Percentiles rank a stretch among this genome's conserved stretches.
Evolutionary conservation across 1,140 invertebrate species (phyloP).

Genomic region (Drosophila nannoptera): DNA sequence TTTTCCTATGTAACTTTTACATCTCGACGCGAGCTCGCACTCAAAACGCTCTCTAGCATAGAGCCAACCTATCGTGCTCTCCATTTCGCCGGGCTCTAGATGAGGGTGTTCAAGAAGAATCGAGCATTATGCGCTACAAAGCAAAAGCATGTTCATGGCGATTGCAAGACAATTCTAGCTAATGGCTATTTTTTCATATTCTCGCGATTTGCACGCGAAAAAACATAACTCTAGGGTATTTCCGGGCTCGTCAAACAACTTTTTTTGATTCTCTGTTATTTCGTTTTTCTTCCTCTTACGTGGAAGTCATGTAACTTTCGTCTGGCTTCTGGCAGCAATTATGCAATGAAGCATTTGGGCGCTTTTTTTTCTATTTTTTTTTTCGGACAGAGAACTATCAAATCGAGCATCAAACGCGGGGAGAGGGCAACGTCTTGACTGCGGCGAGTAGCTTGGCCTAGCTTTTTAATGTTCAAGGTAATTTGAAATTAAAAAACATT

Average conservation of each 20-base stretch:
- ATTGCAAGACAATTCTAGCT: too few species aligned
- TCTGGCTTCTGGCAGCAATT: constrained; percentile 7
- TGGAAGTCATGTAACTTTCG: constrained; percentile 11
- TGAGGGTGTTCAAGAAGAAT: too few species aligned
- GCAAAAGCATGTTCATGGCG: too few species aligned
- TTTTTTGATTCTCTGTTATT: neutral
- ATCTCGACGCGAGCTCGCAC: constrained; percentile 50
- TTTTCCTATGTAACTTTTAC: constrained; percentile 55
- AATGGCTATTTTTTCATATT: too few species aligned
- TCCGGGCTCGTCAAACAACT: neutral
- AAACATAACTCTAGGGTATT: constrained; percentile 1
- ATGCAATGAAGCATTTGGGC: constrained; percentile 11
- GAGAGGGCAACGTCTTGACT: neutral
- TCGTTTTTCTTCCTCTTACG: neutral
- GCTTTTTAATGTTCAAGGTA: constrained; percentile 57
- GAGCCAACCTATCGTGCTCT: constrained; percentile 45
- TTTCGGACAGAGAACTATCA: neutral
- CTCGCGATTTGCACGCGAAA: too few species aligned
- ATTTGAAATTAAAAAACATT: constrained; percentile 52
- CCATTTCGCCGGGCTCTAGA: neutral
- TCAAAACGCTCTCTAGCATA: too few species aligned
- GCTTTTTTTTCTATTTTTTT: neutral
- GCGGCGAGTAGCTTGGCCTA: neutral
- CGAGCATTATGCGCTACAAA: too few species aligned
- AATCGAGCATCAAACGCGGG: neutral